Evolutionary conservation across 1,140 invertebrate genomes (phyloP).

Genomic region (Notospermus geniculatus): DNA sequence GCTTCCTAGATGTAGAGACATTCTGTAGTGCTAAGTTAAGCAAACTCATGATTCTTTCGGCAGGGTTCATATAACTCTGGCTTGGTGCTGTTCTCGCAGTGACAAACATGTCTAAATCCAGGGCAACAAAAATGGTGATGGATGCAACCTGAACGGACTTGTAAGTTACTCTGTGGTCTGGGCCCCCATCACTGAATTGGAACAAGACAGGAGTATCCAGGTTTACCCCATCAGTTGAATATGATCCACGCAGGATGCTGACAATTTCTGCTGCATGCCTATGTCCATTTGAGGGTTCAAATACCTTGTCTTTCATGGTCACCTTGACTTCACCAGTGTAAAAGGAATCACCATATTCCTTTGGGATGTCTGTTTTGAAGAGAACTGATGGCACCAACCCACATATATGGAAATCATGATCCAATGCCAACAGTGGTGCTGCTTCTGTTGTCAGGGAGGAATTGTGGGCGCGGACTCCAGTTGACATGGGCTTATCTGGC

Average conservation of each 20-base stretch:
- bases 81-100: constrained; percentile 17
- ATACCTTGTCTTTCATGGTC: constrained; percentile 23
- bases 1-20: too few relatives aligned
- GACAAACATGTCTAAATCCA: constrained; percentile 21
- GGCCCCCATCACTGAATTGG: constrained; percentile 21
- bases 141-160: constrained; percentile 14
- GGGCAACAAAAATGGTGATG: constrained; percentile 11
- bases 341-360: constrained; percentile 16
- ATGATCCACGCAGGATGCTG: constrained; percentile 7
- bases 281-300: constrained; percentile 17
- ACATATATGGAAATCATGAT: not conserved
- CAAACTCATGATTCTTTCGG: constrained; percentile 15
- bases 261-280: constrained; percentile 18
- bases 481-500: not conserved
- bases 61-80: constrained; percentile 23
- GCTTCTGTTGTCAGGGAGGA: not conserved
- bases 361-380: constrained; percentile 19
- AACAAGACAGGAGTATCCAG: not conserved
- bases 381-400: not conserved
- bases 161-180: constrained; percentile 23
- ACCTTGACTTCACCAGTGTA: constrained; percentile 21
- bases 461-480: not conserved
- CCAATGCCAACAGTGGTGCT: not conserved
- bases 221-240: too few relatives aligned
- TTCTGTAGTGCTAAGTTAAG: constrained; percentile 22